Percentiles rank a stretch among this genome's conserved stretches.
phyloP scores from a whole-genome alignment of 2,888 invertebrate genomes.

The Nebria salina region DNA sequence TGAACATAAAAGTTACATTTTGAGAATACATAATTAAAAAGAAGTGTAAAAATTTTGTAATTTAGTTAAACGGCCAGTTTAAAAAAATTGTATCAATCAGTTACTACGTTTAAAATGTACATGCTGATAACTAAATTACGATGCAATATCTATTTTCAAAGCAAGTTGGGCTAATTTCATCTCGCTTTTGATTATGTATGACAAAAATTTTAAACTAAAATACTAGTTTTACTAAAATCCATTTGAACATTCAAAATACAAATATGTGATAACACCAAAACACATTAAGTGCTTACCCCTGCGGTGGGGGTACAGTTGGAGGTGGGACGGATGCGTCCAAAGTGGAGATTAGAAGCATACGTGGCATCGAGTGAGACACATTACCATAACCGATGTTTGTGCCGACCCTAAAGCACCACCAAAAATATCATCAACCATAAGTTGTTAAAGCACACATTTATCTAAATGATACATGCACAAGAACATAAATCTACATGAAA shows the following conservation, averaged over 20 bases:
- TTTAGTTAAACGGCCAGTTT: no score
- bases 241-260: not conserved
- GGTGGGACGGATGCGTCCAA: slow-evolving; percentile 42
- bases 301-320: slow-evolving; percentile 36
- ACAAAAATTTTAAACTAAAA: no score
- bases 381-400: slow-evolving; percentile 29
- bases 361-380: slow-evolving; percentile 23
- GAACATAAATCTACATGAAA: not conserved
- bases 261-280: slow-evolving; percentile 7
- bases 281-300: slow-evolving; percentile 36
- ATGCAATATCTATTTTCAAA: no score
- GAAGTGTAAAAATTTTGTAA: no score
- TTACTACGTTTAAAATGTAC: no score
- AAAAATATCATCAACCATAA: not conserved
- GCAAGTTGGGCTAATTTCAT: no score
- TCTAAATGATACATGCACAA: not conserved
- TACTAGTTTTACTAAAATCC: no score
- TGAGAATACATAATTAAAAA: no score
- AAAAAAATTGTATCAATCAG: no score
- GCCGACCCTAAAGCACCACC: slow-evolving; percentile 31
- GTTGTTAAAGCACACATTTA: not conserved
- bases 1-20: no score
- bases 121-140: no score
- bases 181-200: no score
- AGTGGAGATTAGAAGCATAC: slow-evolving; percentile 36